Conservation (phyloP, 2,113 vertebrate species). For the Centrocercus urophasianus region DNA sequence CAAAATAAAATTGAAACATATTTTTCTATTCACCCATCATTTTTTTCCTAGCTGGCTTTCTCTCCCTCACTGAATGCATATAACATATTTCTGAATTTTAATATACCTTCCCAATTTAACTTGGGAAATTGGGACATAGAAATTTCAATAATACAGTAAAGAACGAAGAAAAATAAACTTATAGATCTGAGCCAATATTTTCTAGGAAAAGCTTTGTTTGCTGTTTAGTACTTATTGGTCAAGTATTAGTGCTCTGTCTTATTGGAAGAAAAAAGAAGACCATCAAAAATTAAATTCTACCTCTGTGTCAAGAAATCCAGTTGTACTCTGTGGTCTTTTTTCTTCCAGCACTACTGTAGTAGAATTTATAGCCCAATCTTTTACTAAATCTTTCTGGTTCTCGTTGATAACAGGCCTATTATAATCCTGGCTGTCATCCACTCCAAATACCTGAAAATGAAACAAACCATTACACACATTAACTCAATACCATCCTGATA, state of each 20-base stretch:
- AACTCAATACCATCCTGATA: slow-evolving; percentile 68
- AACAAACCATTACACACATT: slow-evolving; percentile 77
- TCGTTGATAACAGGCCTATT: slow-evolving; percentile 84
- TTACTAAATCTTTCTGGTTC: slow-evolving; percentile 83
- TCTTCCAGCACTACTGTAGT: slow-evolving; percentile 80
- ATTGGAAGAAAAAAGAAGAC: slow-evolving; percentile 64
- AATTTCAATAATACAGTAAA: not conserved
- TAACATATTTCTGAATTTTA: not conserved
- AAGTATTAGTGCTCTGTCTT: slow-evolving; percentile 67
- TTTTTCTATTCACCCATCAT: not conserved
- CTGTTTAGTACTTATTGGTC: slow-evolving; percentile 47
- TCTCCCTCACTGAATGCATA: not conserved
- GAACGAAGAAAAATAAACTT: slow-evolving; percentile 14
- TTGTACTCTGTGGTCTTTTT: slow-evolving; percentile 81
- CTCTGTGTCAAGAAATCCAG: slow-evolving; percentile 85
- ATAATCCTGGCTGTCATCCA: slow-evolving; percentile 90
- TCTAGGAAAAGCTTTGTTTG: slow-evolving; percentile 25
- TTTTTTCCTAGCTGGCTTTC: not conserved
- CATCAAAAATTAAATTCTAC: slow-evolving; percentile 79
- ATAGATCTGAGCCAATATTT: not conserved
- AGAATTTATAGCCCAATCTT: slow-evolving; percentile 83
- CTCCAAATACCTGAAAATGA: slow-evolving; percentile 92
- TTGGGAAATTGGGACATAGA: not conserved
- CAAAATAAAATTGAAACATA: not conserved
- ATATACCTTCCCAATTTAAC: not conserved